Evolutionary conservation across 64 coral and sea anemone genomes (phyloP), one percentile per base, ranked within the genome.

Genomic region (Stylophora pistillata): DNA sequence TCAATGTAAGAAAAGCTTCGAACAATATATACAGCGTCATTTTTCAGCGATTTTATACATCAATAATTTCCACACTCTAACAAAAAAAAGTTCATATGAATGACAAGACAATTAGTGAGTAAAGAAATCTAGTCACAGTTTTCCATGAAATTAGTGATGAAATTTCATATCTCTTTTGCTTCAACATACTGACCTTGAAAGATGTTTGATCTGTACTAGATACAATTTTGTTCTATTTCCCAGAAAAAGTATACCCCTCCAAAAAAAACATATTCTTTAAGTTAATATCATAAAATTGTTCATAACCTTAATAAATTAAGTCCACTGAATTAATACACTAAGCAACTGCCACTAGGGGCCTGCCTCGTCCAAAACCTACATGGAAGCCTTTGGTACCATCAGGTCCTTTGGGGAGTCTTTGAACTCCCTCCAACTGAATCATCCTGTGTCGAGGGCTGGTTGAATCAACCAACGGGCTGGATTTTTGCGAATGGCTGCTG

Each of bases 361-460:
- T 80, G 73, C 95, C 95, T 84, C 95, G 89, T 23, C 95, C 95
- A 15, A 93, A 47, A 63, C 95, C 91, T 60, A 47, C 13, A 28
- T 88, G 86, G 47, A 99, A 99, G 13, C 97, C 97, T 76, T 87
- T 95, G 28, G 97, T 99, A 82, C 97, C 97, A 93, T 99, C 97
- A 71, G 97, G 97, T 26, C 97, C 97, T 30, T 86, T 95, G 3
- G 97, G 97, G 47, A 95, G 86, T 27, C 97, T 55, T 55, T 95
- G 62, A 3, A 99, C 97, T 3, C 97, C 93, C 82, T 95, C 91
- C n/a, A 92, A 71, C 55, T 99, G 97, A 10, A 95, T 88, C 97
- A 99, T 99, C 14, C 88, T 85, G 74, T 99, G 97, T 4, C 82
- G 76, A 9, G 86, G 90, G 15, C 76, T 85, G 41, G 88, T 91